Percentiles rank a stretch among this genome's conserved stretches.
These are phyloP conservation scores for Sternarchorhynchus goeldii DNA, from an alignment of 2,797 vertebrate species.

Conservation along the genomic window DNA sequence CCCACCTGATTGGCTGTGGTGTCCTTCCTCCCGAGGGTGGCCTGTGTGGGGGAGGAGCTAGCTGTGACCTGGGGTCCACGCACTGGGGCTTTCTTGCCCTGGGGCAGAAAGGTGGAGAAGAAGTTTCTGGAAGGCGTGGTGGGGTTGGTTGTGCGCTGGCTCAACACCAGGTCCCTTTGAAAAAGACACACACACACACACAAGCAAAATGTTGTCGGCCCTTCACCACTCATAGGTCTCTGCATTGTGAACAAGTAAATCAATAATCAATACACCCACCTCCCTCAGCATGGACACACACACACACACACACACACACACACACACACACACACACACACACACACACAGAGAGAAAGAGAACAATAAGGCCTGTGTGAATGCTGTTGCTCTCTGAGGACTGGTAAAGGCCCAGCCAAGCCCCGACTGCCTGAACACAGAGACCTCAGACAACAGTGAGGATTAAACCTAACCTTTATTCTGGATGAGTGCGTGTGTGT, in stretches of 20 bases:
- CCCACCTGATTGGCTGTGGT: constrained; percentile 77
- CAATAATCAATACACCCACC: too few relatives aligned
- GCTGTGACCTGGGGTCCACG: constrained; percentile 68
- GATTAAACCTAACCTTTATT: too few relatives aligned
- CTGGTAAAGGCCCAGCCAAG: background rate
- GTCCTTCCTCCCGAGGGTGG: constrained; percentile 80
- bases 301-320: too few relatives aligned
- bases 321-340: too few relatives aligned
- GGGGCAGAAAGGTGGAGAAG: constrained; percentile 91
- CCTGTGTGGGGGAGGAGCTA: constrained; percentile 78
- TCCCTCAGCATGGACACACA: too few relatives aligned
- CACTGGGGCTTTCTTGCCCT: constrained; percentile 80
- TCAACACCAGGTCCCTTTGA: constrained; percentile 87
- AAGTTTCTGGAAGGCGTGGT: constrained; percentile 84
- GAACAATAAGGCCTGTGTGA: constrained; percentile 16
- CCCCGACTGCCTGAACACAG: too few relatives aligned
- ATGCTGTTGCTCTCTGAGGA: background rate
- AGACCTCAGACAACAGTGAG: too few relatives aligned
- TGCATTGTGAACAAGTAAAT: background rate
- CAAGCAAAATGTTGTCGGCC: background rate
- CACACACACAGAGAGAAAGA: too few relatives aligned
- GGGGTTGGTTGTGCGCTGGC: constrained; percentile 78
- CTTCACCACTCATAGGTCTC: background rate
- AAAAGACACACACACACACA: constrained; percentile 38
- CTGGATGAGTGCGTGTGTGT: too few relatives aligned